Evolutionary conservation across 2,797 vertebrate genomes (phyloP).

Genomic region (Neosilurus mollespiculum): DNA sequence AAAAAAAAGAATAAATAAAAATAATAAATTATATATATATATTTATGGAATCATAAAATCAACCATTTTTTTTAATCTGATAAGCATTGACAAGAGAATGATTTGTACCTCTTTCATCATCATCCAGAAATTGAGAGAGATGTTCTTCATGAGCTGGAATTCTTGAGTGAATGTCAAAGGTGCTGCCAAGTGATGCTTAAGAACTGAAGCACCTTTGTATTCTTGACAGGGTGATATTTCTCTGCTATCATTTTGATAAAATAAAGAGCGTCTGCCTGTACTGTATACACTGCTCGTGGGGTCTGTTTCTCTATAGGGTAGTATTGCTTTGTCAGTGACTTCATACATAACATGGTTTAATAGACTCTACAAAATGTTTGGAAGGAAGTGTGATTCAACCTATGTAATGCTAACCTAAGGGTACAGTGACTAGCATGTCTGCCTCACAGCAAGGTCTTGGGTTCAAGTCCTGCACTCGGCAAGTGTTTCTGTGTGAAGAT

Average conservation of each 20-base stretch:
- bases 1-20: constrained; percentile 26
- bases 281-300: background rate
- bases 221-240: constrained; percentile 53
- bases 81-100: constrained; percentile 33
- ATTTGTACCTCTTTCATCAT: constrained; percentile 57
- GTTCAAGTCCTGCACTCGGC: too few species aligned
- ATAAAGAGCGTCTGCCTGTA: constrained; percentile 21
- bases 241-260: constrained; percentile 50
- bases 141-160: constrained; percentile 34
- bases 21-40: too few species aligned
- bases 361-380: background rate
- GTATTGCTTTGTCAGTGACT: background rate
- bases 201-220: constrained; percentile 53
- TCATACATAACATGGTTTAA: background rate
- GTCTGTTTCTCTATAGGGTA: background rate
- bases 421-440: background rate
- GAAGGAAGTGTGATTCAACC: background rate
- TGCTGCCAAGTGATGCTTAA: constrained; percentile 49
- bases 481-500: too few species aligned
- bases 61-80: constrained; percentile 49
- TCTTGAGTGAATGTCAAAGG: constrained; percentile 51
- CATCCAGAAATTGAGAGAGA: constrained; percentile 45
- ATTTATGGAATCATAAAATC: constrained; percentile 25
- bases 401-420: background rate
- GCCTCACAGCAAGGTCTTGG: too few species aligned